These are phyloP conservation scores for Seira ritae DNA, from an alignment of 2,888 invertebrate genomes.

Conservation along the genomic window DNA sequence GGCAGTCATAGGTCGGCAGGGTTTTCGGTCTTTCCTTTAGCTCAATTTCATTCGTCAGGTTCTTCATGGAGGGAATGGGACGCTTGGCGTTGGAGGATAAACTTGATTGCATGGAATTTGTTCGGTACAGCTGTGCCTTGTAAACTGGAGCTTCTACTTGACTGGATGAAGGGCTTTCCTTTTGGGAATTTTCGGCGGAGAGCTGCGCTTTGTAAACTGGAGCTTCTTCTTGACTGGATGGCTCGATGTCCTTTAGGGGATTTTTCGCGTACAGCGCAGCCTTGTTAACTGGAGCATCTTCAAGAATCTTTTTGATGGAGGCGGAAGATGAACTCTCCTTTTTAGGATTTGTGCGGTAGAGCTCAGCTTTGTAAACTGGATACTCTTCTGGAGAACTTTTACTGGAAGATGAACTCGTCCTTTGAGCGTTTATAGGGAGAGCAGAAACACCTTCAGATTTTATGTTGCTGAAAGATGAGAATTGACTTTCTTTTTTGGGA, in stretches of 20 bases:
- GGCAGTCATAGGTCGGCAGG: slow-evolving; percentile 13
- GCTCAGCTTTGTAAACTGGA: too few species aligned
- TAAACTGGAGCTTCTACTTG: not conserved
- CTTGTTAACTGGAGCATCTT: not conserved
- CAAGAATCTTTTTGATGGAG: not conserved
- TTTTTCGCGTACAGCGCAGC: not conserved
- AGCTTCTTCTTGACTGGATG: too few species aligned
- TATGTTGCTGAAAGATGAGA: too few species aligned
- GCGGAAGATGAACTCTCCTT: too few species aligned
- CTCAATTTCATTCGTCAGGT: not conserved
- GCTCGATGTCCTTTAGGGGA: not conserved
- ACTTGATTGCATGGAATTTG: too few species aligned
- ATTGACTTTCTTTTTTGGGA: not conserved
- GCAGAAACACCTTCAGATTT: too few species aligned
- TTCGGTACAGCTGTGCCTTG: not conserved
- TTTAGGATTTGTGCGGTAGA: too few species aligned
- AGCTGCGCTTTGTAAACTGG: slow-evolving; percentile 6
- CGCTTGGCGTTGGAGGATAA: not conserved
- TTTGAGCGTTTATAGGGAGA: too few species aligned
- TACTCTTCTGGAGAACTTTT: too few species aligned
- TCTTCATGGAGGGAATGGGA: not conserved
- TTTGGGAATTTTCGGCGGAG: not conserved
- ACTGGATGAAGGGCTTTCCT: not conserved
- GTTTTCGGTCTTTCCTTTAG: not conserved
- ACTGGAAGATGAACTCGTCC: too few species aligned